Evolutionary conservation across 2,113 vertebrate genomes (phyloP), one percentile per base, ranked within the genome.

Genomic region (Tychaedon coryphoeus): DNA sequence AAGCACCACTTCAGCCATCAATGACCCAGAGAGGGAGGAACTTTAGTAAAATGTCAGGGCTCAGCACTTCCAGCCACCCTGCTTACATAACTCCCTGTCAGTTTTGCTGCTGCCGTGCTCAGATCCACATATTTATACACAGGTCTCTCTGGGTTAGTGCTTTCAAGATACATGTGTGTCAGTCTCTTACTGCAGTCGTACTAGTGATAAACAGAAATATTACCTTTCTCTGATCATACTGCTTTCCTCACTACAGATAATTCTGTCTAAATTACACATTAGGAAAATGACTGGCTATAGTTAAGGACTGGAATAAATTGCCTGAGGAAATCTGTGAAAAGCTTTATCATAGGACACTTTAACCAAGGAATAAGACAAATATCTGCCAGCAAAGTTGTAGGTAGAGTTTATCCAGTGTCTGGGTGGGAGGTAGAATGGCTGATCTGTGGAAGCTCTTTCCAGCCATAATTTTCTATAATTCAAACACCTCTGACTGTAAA

Each of bases 391-490:
- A 74, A 79, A 84, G 45, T 57, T 64, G 62, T 53, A 91, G 61
- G 57, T 19, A 81, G 73, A 76, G 82, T 82, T 93, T 92, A 79
- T 54, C 60, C 45, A 80, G 77, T 45, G n/a, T 83, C 54, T 79
- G 78, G 10, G 50, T 65, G 54, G 88, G 57, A 95, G 79, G 43
- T 54, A 47, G 54, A 73, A 77, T 26, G 75, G 25, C 60, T 96
- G 85, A 82, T 75, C 58, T 83, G 45, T 29, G 47, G 75, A 83
- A 95, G 54, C 8, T 62, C 34, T 92, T 83, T 83, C 54, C 75
- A 88, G 78, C 14, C 75, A 50, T 94, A 86, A 95, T 95, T 69
- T 88, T 78, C 78, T 58, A 36, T 95, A 94, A 92, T 88, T 97
- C 93, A 97, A 57, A 62, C 34, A 67, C 26, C 61, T 71, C 48